Evolutionary conservation across 2,888 invertebrate species (phyloP), one percentile per base, ranked within the genome.

Genomic region (Scaeva pyrastri): DNA sequence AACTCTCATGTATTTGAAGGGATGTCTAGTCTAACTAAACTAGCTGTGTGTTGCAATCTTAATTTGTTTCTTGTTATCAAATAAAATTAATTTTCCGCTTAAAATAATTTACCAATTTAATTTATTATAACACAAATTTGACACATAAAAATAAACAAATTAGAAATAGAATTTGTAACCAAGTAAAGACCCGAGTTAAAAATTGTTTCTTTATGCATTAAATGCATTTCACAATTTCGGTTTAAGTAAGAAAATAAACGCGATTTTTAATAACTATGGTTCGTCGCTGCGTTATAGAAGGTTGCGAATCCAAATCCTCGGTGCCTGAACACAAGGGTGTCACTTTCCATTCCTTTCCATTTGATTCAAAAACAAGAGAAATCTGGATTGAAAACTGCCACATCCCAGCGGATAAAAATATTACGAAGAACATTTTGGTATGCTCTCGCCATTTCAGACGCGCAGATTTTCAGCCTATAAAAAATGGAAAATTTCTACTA

Each of bases 401-500:
- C 41, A 93, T 94, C 64, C 93, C 93, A 62, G 50, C 89, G 48
- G 93, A 93, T 81, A 94, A 94, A 83, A 93, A 94, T 88, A 93
- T 94, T 26, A 93, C 93, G 55, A 94, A 94, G 90, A 93, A 94
- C 78, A 94, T 94, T 62, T 94, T 95, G 91, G 95, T 96, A 41
- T 96, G 96, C 90, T 96, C 96, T 14, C 94, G 96, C 82, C 96
- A 96, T 92, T 96, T 96, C 91, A 93, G 95, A 89, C 94, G 95
- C 89, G 94, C 94, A 36, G 96, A 96, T 92, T 96, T 96, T 92
- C 94, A 95, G 92, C 94, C 94, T 88, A 95, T 94, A 89, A 95
- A 95, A 91, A 94, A 90, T 89, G 92, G 92, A 84, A 96, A 96
- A 93, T 96, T 95, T 91, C 93, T 95, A 90, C 92, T 96, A 66